Conservation (phyloP, 2,113 vertebrate species). For the Ictalurus furcatus region DNA sequence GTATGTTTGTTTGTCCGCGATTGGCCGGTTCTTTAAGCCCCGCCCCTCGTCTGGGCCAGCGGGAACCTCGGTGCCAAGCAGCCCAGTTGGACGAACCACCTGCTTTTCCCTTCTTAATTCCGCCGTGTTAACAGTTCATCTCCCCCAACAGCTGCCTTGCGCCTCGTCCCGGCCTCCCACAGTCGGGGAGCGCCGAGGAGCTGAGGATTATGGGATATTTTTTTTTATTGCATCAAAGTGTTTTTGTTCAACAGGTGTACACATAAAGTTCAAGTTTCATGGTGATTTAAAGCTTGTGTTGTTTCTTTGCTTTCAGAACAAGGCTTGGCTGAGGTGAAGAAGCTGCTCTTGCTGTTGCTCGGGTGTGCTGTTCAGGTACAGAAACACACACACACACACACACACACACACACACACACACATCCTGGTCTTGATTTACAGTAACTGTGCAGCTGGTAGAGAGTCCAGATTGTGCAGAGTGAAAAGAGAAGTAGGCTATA, state of each 20-base stretch:
- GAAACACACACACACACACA: neutral
- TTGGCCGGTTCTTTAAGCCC: neutral
- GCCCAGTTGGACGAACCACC: conserved; percentile 40
- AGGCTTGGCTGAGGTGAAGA: conserved; percentile 92
- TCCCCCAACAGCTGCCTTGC: conserved; percentile 62
- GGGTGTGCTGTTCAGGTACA: conserved; percentile 97
- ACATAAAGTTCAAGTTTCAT: neutral
- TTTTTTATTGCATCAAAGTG: neutral
- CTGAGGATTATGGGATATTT: conserved; percentile 2
- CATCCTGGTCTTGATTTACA: conserved; percentile 5
- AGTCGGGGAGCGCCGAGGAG: neutral
- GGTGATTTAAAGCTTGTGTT: neutral
- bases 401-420: neutral
- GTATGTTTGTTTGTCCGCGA: conserved; percentile 19
- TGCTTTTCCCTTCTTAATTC: conserved; percentile 60
- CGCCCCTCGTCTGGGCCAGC: neutral
- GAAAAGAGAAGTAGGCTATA: conserved; percentile 24
- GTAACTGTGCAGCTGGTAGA: neutral
- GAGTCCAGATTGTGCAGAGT: conserved; percentile 8
- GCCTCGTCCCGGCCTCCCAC: conserved; percentile 33
- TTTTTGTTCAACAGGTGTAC: conserved; percentile 27
- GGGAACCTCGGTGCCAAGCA: conserved; percentile 28
- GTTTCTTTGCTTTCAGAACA: conserved; percentile 78
- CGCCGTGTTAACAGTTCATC: conserved; percentile 59
- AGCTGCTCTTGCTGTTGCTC: conserved; percentile 88